phyloP scores from a whole-genome alignment of 2,113 vertebrate species.

The Ancistrus triradiatus region DNA sequence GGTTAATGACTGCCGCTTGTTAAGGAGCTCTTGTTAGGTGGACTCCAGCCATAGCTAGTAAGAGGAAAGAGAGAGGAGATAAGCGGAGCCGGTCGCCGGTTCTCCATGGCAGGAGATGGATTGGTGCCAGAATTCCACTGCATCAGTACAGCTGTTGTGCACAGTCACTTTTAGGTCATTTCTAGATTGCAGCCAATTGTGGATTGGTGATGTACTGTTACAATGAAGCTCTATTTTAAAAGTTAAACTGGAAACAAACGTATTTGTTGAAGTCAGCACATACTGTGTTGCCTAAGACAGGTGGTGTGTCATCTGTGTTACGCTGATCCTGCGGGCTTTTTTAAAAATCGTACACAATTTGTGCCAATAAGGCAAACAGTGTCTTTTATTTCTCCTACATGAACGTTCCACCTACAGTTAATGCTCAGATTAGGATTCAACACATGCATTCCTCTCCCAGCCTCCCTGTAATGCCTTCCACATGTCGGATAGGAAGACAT shows the following conservation, averaged over 20 bases:
- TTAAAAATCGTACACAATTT: constrained; percentile 58
- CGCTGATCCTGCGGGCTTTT: too few relatives aligned
- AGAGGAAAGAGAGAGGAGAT: constrained; percentile 57
- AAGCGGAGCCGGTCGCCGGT: constrained; percentile 44
- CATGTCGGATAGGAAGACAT: constrained; percentile 58
- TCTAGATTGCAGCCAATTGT: too few relatives aligned
- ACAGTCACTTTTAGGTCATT: too few relatives aligned
- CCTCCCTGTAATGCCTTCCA: constrained; percentile 69
- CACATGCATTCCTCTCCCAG: constrained; percentile 66
- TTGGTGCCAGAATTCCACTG: neutral
- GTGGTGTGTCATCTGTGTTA: too few relatives aligned
- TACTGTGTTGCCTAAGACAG: too few relatives aligned
- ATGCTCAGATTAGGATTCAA: constrained; percentile 67
- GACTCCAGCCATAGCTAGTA: constrained; percentile 68
- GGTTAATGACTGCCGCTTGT: constrained; percentile 77
- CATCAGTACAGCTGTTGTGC: too few relatives aligned
- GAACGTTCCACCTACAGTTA: constrained; percentile 47
- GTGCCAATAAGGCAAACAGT: constrained; percentile 60
- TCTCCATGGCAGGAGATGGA: neutral
- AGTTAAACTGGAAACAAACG: too few relatives aligned
- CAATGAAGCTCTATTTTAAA: too few relatives aligned
- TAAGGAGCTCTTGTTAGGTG: constrained; percentile 74
- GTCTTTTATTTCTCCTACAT: neutral
- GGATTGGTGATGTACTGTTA: too few relatives aligned
- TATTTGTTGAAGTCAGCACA: too few relatives aligned